Base-by-base conservation (phyloP, 2,888 invertebrate species). In the Lumbricus terrestris region DNA sequence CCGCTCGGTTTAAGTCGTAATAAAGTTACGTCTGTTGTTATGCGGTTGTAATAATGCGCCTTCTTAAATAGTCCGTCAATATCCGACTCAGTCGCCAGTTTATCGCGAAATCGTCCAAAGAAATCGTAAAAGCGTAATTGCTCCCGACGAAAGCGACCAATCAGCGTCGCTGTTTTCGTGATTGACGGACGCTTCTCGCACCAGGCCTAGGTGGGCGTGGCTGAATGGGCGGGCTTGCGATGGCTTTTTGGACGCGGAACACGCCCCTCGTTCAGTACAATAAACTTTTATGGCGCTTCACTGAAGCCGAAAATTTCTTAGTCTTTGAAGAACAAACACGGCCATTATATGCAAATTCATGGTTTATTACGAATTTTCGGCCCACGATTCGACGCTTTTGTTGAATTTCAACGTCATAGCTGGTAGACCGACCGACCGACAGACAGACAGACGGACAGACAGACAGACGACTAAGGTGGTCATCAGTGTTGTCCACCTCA, bases 41-140 rank as follows among this genome's bases (percentile, higher is more conserved):
- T 69, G n/a, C 29, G 69, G n/a, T 69, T 69, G n/a, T 69, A 69
- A 69, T 69, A 3, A 69, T 69, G 29, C 69, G 69, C 8, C 69
- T 69, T 69, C 69, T 69, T 69, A 69, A 69, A 69, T 69, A 69
- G 69, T 69, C 69, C 69, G 69, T n/a, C n/a, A 69, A 69, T 69
- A 69, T 69, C 69, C 69, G 29, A 6, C n/a, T 69, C 69, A 11
- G 8, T 69, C 69, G 69, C n/a, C 69, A 69, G 69, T 69, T 69
- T 69, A 69, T 69, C 69, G n/a, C 29, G 69, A 69, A 69, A 69
- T 8, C 69, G 69, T 69, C 69, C 69, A 69, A 69, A 69, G 69
- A 69, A 69, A 69, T 69, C 69, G n/a, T 69, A 69, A 69, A 69
- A 69, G n/a, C 69, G 69, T 69, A 69, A 69, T 69, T 69, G 69